Conservation (phyloP, 92 coral and sea anemone genomes). For the Isaurus tuberculatus region DNA sequence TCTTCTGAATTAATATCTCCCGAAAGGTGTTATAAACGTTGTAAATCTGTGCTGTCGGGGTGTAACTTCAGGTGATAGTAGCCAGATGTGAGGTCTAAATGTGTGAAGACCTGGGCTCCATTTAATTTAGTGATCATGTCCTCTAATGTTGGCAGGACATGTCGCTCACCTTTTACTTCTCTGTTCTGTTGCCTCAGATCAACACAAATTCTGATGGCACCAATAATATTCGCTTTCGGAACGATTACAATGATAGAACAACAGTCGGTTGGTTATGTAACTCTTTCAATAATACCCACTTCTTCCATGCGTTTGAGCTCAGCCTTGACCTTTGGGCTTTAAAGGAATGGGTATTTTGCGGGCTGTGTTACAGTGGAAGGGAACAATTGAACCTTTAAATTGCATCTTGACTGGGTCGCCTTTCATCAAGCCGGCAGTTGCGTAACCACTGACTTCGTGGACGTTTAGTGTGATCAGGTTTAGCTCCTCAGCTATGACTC, state of each 20-base stretch:
- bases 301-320: slow-evolving; percentile 3
- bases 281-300: slow-evolving; percentile 25
- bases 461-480: background rate
- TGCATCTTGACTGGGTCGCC: too few relatives aligned
- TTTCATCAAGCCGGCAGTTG: background rate
- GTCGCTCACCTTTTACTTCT: slow-evolving; percentile 37
- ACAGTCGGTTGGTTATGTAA: background rate
- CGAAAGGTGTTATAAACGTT: too few relatives aligned
- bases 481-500: background rate
- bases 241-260: slow-evolving; percentile 25
- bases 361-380: background rate
- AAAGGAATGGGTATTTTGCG: too few relatives aligned
- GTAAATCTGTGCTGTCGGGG: slow-evolving; percentile 40
- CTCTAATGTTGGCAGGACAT: slow-evolving; percentile 17
- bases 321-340: background rate
- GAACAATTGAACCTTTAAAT: background rate
- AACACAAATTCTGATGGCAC: slow-evolving; percentile 15
- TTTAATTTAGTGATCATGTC: slow-evolving; percentile 25
- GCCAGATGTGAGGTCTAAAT: slow-evolving; percentile 39
- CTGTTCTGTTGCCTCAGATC: slow-evolving; percentile 37
- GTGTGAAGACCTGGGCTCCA: too few relatives aligned
- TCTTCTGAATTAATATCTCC: slow-evolving; percentile 24
- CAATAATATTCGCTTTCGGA: slow-evolving; percentile 24
- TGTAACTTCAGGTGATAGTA: slow-evolving; percentile 36
- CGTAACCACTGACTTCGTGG: background rate